These are phyloP conservation scores for Apus apus DNA, from an alignment of 2,113 vertebrate genomes.

Conservation along the genomic window DNA sequence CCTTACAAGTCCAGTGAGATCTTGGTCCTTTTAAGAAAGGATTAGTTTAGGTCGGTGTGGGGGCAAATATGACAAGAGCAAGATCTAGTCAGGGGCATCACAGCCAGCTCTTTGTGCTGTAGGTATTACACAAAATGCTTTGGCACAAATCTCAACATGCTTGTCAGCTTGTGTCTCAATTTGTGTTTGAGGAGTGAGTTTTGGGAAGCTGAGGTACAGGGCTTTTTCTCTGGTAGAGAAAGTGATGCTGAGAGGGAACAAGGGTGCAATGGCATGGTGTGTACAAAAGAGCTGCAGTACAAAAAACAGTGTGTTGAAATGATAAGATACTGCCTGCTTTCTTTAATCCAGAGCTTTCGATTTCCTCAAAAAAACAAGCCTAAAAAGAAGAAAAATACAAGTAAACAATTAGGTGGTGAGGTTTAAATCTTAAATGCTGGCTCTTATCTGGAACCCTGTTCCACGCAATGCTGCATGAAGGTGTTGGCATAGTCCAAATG, in stretches of 20 bases:
- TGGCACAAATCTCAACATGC: neutral
- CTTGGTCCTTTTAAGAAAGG: neutral
- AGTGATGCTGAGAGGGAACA: neutral
- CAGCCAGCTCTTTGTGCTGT: neutral
- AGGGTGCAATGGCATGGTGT: fast-evolving
- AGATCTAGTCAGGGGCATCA: neutral
- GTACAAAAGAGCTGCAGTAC: neutral
- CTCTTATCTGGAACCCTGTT: neutral
- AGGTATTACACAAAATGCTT: neutral
- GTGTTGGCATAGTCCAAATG: neutral
- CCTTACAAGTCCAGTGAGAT: neutral
- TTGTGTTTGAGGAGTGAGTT: neutral
- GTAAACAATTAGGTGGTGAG: neutral
- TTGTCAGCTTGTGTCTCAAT: neutral
- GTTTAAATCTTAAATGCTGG: neutral
- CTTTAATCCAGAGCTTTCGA: neutral
- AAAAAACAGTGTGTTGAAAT: neutral
- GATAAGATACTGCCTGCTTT: neutral
- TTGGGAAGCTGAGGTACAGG: neutral
- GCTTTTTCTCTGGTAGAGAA: neutral
- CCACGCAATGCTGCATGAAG: neutral
- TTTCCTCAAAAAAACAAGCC: neutral
- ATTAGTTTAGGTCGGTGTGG: neutral
- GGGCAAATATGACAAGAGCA: neutral
- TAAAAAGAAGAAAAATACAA: neutral